Conservation (phyloP, 2,113 vertebrate genomes). For the Nyctereutes procyonoides region DNA sequence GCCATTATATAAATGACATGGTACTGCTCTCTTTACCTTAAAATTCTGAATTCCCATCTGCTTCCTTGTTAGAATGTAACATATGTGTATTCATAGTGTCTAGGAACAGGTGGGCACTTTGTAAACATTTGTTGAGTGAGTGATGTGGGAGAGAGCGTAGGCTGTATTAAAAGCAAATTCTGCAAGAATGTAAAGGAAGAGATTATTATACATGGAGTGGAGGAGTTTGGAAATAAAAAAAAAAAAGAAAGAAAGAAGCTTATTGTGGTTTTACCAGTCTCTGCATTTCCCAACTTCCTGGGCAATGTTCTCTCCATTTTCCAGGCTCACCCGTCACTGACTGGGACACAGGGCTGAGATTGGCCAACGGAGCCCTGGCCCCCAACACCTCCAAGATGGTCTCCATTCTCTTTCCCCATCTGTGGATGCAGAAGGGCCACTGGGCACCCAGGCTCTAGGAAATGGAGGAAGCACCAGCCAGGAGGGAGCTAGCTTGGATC, state of each 20-base stretch:
- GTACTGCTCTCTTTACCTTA: background rate
- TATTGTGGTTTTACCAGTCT: background rate
- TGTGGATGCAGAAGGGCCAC: background rate
- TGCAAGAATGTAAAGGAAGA: background rate
- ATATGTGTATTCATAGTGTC: background rate
- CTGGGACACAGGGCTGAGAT: background rate
- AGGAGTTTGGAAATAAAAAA: background rate
- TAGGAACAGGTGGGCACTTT: background rate
- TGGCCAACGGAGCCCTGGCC: background rate
- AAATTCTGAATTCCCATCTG: background rate
- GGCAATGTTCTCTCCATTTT: background rate
- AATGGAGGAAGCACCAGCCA: background rate
- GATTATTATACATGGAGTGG: background rate
- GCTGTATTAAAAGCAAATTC: background rate
- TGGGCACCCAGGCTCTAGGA: background rate
- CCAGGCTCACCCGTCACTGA: background rate
- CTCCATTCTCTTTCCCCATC: background rate
- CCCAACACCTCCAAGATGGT: background rate
- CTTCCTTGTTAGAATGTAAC: background rate
- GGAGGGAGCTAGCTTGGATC: background rate
- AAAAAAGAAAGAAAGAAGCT: background rate
- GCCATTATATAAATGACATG: background rate
- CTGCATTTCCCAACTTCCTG: background rate
- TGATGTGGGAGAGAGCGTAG: background rate
- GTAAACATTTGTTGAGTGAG: background rate